phyloP scores from a whole-genome alignment of 2,797 vertebrate genomes.

The Hydrolagus colliei region DNA sequence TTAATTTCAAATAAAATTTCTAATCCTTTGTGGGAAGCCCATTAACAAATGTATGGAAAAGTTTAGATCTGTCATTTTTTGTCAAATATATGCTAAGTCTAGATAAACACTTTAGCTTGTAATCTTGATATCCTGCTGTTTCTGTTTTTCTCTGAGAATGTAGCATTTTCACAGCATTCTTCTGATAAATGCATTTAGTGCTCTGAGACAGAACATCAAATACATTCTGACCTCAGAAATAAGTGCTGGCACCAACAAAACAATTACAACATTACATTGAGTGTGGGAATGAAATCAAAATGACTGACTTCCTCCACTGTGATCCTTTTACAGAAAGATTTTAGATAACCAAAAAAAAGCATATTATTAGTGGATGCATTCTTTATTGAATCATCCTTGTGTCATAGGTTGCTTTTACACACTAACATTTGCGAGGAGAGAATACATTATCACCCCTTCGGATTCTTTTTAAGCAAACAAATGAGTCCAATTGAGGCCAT shows the following conservation, averaged over 20 bases:
- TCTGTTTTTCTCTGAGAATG: conserved; percentile 87
- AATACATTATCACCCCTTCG: conserved; percentile 85
- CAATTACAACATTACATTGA: conserved; percentile 78
- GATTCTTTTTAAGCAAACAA: conserved; percentile 50
- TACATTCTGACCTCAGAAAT: conserved; percentile 86
- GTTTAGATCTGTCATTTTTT: conserved; percentile 83
- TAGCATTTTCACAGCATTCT: conserved; percentile 55
- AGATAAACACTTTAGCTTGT: conserved; percentile 70
- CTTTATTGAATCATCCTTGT: conserved; percentile 32
- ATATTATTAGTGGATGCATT: conserved; percentile 27
- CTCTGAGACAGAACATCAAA: conserved; percentile 86
- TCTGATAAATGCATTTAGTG: conserved; percentile 44
- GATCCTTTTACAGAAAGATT: conserved; percentile 71
- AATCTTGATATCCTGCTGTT: conserved; percentile 84
- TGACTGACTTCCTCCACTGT: conserved; percentile 65
- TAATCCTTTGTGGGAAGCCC: conserved; percentile 59
- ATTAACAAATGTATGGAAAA: conserved; percentile 64
- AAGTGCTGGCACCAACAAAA: conserved; percentile 80
- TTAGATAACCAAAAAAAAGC: conserved; percentile 29
- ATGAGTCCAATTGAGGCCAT: conserved; percentile 97
- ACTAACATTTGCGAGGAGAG: conserved; percentile 45
- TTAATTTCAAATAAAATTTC: conserved; percentile 71
- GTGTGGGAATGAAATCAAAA: conserved; percentile 73
- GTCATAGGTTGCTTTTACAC: conserved; percentile 30
- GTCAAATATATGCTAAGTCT: conserved; percentile 74